Evolutionary conservation across 2,113 vertebrate genomes (phyloP).

Genomic region (Pangasianodon gigas): DNA sequence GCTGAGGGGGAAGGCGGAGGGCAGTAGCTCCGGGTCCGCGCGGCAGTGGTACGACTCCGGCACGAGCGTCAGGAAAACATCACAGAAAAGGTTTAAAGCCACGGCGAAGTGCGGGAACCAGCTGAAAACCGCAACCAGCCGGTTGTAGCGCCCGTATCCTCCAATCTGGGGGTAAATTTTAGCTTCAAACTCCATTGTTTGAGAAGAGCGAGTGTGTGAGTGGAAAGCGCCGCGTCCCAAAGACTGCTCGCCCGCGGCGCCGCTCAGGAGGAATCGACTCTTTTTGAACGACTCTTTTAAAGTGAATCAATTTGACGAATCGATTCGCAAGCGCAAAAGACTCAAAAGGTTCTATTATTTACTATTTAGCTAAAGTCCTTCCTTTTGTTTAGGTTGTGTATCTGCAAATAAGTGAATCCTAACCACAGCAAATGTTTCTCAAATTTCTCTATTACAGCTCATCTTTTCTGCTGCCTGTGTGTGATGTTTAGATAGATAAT

Average conservation of each 20-base stretch:
- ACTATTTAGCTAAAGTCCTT: background rate
- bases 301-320: background rate
- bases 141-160: conserved; percentile 75
- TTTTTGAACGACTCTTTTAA: background rate
- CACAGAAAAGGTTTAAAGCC: conserved; percentile 73
- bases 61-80: conserved; percentile 69
- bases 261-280: background rate
- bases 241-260: background rate
- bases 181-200: conserved; percentile 70
- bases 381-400: background rate
- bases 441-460: background rate
- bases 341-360: background rate
- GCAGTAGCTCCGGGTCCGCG: conserved; percentile 73
- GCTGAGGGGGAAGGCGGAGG: conserved; percentile 66
- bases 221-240: background rate
- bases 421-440: background rate
- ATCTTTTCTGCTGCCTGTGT: too few relatives aligned
- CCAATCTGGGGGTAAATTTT: conserved; percentile 67
- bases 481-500: too few relatives aligned
- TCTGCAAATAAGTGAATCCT: background rate
- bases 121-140: conserved; percentile 70
- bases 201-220: background rate
- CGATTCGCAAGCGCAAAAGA: background rate
- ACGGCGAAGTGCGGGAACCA: conserved; percentile 78
- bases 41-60: conserved; percentile 76